phyloP scores from a whole-genome alignment of 37 sponge, comb jelly and placozoan genomes.

The Eunapius fragilis region DNA sequence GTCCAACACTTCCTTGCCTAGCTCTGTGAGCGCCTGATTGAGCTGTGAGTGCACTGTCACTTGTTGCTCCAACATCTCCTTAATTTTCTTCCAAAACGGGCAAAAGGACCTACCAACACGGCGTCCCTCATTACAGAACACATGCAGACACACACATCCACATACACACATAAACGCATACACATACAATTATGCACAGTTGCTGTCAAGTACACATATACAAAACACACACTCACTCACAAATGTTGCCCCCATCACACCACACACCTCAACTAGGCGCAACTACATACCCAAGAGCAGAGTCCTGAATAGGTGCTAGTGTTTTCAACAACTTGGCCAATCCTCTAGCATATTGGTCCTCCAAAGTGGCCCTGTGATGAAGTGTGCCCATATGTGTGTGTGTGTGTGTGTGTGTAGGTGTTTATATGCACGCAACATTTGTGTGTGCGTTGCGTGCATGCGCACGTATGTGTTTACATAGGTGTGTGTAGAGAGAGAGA shows the following conservation, averaged over 20 bases:
- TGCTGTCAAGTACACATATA: slow-evolving; percentile 33
- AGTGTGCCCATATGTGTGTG: neutral
- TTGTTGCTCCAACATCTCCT: slow-evolving; percentile 46
- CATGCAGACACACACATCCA: slow-evolving; percentile 42
- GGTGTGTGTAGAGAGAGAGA: too few species aligned
- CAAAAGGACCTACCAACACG: slow-evolving; percentile 34
- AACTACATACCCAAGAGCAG: slow-evolving; percentile 29
- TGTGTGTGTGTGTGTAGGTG: neutral
- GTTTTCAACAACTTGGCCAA: slow-evolving; percentile 50
- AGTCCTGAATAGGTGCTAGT: slow-evolving; percentile 16
- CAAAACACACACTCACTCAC: neutral
- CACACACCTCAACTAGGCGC: slow-evolving; percentile 17
- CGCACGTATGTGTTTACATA: too few species aligned
- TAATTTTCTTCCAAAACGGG: slow-evolving; percentile 65
- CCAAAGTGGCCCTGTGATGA: slow-evolving; percentile 26
- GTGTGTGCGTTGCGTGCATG: neutral
- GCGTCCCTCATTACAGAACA: neutral
- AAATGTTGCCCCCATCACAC: slow-evolving; percentile 25
- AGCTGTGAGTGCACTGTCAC: slow-evolving; percentile 47
- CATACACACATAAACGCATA: neutral
- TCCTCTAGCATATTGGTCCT: slow-evolving; percentile 57
- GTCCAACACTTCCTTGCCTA: slow-evolving; percentile 53
- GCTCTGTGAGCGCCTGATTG: slow-evolving; percentile 58
- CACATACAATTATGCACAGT: slow-evolving; percentile 39
- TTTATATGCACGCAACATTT: neutral